Evolutionary conservation across 2,888 invertebrate species (phyloP).

Genomic region (Pyrgus malvae): DNA sequence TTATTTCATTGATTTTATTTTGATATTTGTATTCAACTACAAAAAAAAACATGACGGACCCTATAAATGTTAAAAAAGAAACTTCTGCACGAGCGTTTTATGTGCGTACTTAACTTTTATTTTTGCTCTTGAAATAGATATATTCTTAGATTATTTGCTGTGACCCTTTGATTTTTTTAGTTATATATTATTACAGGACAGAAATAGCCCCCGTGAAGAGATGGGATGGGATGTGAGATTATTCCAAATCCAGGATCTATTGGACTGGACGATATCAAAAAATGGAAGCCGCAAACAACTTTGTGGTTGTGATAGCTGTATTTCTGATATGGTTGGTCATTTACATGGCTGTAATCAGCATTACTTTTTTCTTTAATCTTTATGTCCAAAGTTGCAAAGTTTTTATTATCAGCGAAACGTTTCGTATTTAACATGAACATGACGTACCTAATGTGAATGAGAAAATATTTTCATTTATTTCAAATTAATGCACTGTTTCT

Average conservation of each 20-base stretch:
- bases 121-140: too few species aligned
- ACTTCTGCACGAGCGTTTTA: constrained; percentile 29
- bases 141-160: too few species aligned
- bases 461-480: too few species aligned
- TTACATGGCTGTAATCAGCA: background rate
- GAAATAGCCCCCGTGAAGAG: constrained; percentile 8
- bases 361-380: background rate
- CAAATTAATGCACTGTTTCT: too few species aligned
- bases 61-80: constrained; percentile 29
- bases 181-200: constrained; percentile 33
- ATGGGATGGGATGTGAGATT: too few species aligned
- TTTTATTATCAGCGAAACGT: background rate
- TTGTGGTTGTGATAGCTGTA: constrained; percentile 48
- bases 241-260: too few species aligned
- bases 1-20: too few species aligned
- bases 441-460: too few species aligned
- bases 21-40: too few species aligned
- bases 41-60: constrained; percentile 32
- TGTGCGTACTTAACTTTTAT: too few species aligned
- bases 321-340: constrained; percentile 48
- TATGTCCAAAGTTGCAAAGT: background rate
- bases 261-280: too few species aligned
- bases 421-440: too few species aligned
- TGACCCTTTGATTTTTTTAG: background rate
- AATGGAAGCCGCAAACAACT: constrained; percentile 42